Evolutionary conservation across 37 sponge, comb jelly and placozoan genomes (phyloP).

Genomic region (Haliclona indistincta): DNA sequence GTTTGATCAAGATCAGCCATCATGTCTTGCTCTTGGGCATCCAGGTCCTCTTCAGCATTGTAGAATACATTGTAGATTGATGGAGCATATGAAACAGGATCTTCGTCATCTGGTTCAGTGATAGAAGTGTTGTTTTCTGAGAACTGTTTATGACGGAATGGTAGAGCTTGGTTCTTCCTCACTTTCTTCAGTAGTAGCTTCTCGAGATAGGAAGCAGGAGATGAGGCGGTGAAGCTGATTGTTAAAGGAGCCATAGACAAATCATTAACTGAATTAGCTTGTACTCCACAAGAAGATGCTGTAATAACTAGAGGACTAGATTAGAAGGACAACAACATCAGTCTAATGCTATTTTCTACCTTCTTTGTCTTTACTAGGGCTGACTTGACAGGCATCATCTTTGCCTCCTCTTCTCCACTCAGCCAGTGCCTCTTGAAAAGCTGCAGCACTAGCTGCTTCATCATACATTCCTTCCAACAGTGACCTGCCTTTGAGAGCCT

Average conservation of each 20-base stretch:
- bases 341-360: background rate
- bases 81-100: background rate
- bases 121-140: no score
- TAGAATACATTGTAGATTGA: constrained; percentile 73
- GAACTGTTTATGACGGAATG: background rate
- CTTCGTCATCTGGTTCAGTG: constrained; percentile 1
- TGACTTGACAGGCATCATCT: background rate
- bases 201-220: constrained; percentile 59
- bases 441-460: constrained; percentile 62
- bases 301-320: background rate
- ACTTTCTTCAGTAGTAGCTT: constrained; percentile 41
- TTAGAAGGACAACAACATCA: no score
- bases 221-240: constrained; percentile 3
- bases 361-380: background rate
- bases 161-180: constrained; percentile 20
- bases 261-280: background rate
- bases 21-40: no score
- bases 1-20: no score
- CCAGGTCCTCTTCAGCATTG: background rate
- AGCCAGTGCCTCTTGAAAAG: constrained; percentile 75
- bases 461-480: constrained; percentile 72
- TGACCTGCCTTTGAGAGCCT: constrained; percentile 3
- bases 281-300: background rate
- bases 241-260: no score
- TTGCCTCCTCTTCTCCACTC: constrained; percentile 60